Evolutionary conservation across 2,797 vertebrate species (phyloP).

Genomic region (Thaleichthys pacificus): DNA sequence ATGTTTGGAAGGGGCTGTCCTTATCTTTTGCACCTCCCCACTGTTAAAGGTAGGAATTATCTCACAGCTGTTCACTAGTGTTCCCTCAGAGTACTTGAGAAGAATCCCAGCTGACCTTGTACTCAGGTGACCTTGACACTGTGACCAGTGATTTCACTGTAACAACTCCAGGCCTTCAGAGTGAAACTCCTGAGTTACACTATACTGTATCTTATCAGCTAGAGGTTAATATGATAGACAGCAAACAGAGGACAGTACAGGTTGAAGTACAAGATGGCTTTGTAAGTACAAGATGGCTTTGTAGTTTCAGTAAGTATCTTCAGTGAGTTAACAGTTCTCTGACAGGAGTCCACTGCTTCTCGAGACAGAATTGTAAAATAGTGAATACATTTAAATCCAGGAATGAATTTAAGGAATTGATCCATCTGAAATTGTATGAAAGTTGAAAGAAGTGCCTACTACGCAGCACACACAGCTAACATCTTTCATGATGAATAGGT

Average conservation of each 20-base stretch:
- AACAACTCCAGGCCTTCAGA: slow-evolving; percentile 32
- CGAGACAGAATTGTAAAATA: slow-evolving; percentile 22
- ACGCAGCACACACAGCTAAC: slow-evolving; percentile 53
- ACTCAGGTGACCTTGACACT: background rate
- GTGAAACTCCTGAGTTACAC: slow-evolving; percentile 33
- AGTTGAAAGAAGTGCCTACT: slow-evolving; percentile 57
- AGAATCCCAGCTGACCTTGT: slow-evolving; percentile 49
- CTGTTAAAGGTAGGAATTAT: slow-evolving; percentile 33
- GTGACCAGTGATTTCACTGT: slow-evolving; percentile 35
- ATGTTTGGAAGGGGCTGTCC: background rate
- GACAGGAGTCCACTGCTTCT: slow-evolving; percentile 22
- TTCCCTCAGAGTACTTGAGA: slow-evolving; percentile 38
- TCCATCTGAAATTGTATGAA: slow-evolving; percentile 58
- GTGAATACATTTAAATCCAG: slow-evolving; percentile 46
- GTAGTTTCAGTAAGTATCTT: slow-evolving; percentile 12
- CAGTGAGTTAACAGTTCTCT: background rate
- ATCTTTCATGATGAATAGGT: slow-evolving; percentile 65
- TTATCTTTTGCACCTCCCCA: slow-evolving; percentile 11
- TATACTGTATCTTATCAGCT: slow-evolving; percentile 16
- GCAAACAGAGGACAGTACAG: slow-evolving; percentile 4
- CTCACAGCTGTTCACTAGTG: slow-evolving; percentile 43
- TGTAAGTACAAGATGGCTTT: no score
- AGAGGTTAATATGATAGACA: slow-evolving; percentile 20
- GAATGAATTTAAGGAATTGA: slow-evolving; percentile 35
- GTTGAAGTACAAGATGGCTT: no score